phyloP scores from a whole-genome alignment of 2,113 vertebrate genomes.

The Delphinapterus leucas region DNA sequence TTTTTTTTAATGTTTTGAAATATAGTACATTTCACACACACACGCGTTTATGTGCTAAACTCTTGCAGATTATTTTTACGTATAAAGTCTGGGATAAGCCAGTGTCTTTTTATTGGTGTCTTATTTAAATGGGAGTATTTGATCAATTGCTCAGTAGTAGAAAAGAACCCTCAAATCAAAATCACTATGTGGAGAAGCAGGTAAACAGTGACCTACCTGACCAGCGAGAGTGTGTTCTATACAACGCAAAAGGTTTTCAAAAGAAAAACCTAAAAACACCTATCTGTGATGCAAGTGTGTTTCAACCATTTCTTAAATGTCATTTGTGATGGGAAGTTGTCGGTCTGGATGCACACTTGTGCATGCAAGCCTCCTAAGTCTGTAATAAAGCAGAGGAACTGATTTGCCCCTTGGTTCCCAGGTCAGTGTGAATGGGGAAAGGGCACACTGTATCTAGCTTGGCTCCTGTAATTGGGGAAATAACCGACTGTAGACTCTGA shows the following conservation, averaged over 20 bases:
- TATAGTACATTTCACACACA: background rate
- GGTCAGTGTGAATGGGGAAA: conserved; percentile 1
- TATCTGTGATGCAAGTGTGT: background rate
- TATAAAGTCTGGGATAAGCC: background rate
- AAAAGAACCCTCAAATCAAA: background rate
- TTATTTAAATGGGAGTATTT: conserved; percentile 7
- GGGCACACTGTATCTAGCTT: background rate
- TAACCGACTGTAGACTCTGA: conserved; percentile 29
- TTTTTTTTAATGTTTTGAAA: conserved; percentile 50
- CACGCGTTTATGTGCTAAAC: conserved; percentile 24
- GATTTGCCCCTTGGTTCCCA: conserved; percentile 51
- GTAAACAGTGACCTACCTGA: background rate
- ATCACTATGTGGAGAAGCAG: background rate
- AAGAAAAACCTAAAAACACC: background rate
- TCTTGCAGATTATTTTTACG: conserved; percentile 25
- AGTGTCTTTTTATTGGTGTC: background rate
- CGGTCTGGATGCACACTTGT: background rate
- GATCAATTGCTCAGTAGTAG: background rate
- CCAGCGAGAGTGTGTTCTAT: background rate
- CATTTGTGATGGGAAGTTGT: background rate
- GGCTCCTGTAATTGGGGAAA: conserved; percentile 28
- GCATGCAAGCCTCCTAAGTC: background rate
- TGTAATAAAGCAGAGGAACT: conserved; percentile 32
- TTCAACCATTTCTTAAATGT: background rate
- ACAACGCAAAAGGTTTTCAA: background rate